Conservation (phyloP, 2,797 vertebrate species). For the Garrulus glandarius region DNA sequence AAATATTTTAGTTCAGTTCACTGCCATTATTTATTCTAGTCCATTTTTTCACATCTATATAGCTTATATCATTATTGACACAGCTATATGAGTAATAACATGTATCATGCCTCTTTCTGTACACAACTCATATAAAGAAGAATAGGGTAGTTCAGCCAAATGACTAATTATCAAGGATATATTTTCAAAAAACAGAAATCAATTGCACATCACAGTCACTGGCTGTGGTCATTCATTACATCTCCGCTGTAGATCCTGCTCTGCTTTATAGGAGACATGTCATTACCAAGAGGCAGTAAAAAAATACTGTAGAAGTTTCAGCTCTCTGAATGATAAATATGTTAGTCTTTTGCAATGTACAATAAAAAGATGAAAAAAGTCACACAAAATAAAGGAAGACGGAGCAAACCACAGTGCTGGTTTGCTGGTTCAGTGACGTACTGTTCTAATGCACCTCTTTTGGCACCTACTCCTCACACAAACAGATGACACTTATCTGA, state of each 20-base stretch:
- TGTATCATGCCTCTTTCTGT: background rate
- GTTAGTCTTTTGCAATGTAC: background rate
- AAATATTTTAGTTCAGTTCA: constrained; percentile 6
- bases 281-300: background rate
- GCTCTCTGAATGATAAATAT: background rate
- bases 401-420: background rate
- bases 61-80: background rate
- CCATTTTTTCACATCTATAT: background rate
- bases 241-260: background rate
- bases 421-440: background rate
- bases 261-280: background rate
- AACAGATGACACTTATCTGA: background rate
- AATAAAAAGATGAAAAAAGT: background rate
- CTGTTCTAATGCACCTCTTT: background rate
- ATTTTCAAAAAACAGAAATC: constrained; percentile 38
- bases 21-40: background rate
- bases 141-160: background rate
- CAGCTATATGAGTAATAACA: constrained; percentile 27
- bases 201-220: constrained; percentile 3
- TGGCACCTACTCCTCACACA: background rate
- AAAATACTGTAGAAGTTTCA: background rate
- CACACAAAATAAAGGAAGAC: background rate
- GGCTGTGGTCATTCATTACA: background rate
- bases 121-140: background rate
- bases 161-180: constrained; percentile 19